Evolutionary conservation across 2,113 vertebrate species (phyloP), one percentile per base, ranked within the genome.

Genomic region (Budorcas taxicolor): DNA sequence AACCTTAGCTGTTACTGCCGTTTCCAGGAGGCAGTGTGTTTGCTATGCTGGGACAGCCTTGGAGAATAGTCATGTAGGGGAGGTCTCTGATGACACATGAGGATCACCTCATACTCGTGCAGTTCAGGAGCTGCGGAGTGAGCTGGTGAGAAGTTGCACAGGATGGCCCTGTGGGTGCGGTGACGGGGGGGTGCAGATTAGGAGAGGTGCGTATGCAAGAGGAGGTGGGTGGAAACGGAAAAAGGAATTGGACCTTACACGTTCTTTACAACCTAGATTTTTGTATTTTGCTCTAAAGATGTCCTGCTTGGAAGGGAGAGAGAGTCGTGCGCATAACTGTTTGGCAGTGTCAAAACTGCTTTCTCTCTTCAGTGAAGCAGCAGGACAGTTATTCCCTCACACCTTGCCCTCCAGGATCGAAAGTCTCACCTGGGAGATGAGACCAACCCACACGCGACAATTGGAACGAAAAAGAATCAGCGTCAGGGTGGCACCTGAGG

Each of bases 11-110:
- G 86, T 80, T 94, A 47, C 93, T 60, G 71, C 71, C 10, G 25
- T 90, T 94, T 97, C 93, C 93, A 62, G 93, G 71, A 98, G 87
- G 94, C 78, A 36, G 88, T 25, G 21, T 88, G 80, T 97, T 78
- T 45, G 82, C 95, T 40, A 67, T 3, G 16, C 94, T 43, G 57
- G 94, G 94, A 92, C 76, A 57, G 96, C 64, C 90, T 92, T 33
- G n/a, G 83, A 81, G 92, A 90, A 36, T 84, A 87, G 71, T 11
- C 5, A 1, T 27, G 36, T 13, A 15, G 7, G 16, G 50, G n/a
- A 60, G 80, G 43, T n/a, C 57, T 45, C 84, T 19, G 91, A 85
- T 55, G 43, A 78, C 64, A 78, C 31, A 0, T 0, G 1, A 83
- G 45, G 67, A 6, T 31, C 3, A 4, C 52, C 57, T 74, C 9